phyloP scores from a whole-genome alignment of 2,113 vertebrate species.

The Arizona elegans region DNA sequence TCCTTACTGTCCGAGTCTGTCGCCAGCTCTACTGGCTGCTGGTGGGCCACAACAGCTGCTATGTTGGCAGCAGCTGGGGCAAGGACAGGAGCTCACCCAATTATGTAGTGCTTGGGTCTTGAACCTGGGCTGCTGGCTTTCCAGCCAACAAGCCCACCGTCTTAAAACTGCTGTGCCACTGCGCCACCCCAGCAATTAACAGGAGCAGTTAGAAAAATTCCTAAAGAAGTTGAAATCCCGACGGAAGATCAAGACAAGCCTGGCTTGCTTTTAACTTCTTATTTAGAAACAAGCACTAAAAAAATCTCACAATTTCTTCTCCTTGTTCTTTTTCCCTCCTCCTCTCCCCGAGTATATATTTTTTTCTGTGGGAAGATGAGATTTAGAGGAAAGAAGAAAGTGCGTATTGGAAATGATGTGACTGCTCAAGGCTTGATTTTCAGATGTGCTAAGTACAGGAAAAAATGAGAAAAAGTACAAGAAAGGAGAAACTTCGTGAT shows the following conservation, averaged over 20 bases:
- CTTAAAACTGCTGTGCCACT: not conserved
- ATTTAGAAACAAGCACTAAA: not conserved
- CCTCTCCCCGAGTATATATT: not conserved
- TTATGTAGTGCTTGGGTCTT: not conserved
- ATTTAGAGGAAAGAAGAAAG: not conserved
- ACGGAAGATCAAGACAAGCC: not conserved
- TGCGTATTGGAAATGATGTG: not conserved
- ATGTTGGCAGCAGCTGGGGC: not conserved
- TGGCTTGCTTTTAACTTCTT: not conserved
- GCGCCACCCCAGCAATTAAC: not conserved
- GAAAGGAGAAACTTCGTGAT: not conserved
- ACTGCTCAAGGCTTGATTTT: slow-evolving; percentile 3
- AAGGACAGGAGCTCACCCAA: not conserved
- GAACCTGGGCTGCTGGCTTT: not conserved
- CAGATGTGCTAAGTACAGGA: slow-evolving; percentile 4
- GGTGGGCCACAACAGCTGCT: too few species aligned
- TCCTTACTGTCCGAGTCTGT: too few species aligned
- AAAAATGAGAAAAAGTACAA: not conserved
- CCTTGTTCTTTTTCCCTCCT: not conserved
- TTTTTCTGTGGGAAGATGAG: not conserved
- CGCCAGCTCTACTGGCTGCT: too few species aligned
- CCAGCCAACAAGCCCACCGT: not conserved
- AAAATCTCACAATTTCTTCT: not conserved
- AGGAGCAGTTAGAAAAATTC: not conserved
- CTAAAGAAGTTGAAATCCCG: not conserved